Percentiles rank a stretch among this genome's conserved stretches.
phyloP scores from a whole-genome alignment of 2,888 invertebrate species.

The Pyrrhosoma nymphula region DNA sequence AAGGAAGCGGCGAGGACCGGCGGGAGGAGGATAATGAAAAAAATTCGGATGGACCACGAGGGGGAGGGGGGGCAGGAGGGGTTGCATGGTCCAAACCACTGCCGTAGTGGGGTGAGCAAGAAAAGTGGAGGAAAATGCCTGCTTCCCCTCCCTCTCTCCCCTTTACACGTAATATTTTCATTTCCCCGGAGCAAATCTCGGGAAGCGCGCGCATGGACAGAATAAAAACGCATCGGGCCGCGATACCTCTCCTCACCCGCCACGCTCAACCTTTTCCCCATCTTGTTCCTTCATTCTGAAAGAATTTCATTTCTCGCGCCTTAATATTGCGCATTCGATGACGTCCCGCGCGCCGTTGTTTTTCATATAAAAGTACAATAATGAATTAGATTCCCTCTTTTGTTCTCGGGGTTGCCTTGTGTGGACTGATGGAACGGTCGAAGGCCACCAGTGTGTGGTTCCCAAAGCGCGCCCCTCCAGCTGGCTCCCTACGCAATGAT shows the following conservation, averaged over 20 bases:
- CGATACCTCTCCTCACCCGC: background rate
- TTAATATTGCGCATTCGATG: background rate
- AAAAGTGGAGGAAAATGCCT: background rate
- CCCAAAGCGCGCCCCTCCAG: too few species aligned
- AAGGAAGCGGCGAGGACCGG: background rate
- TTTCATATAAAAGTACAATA: background rate
- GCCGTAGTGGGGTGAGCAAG: background rate
- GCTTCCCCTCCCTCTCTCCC: background rate
- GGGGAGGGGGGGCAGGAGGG: background rate
- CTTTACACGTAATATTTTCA: background rate
- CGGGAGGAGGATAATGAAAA: background rate
- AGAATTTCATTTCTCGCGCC: background rate
- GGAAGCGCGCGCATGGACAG: background rate
- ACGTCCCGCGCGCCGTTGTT: background rate
- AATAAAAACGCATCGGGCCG: background rate
- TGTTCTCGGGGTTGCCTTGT: background rate
- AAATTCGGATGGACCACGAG: background rate
- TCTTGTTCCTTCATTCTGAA: background rate
- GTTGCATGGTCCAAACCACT: background rate
- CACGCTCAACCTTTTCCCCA: background rate
- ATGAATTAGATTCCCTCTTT: background rate
- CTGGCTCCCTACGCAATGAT: too few species aligned
- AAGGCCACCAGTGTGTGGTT: too few species aligned
- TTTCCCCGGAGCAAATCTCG: background rate
- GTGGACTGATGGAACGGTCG: too few species aligned